These are phyloP conservation scores for Australoheros scitulus DNA, from an alignment of 2,113 vertebrate species.

Conservation along the genomic window DNA sequence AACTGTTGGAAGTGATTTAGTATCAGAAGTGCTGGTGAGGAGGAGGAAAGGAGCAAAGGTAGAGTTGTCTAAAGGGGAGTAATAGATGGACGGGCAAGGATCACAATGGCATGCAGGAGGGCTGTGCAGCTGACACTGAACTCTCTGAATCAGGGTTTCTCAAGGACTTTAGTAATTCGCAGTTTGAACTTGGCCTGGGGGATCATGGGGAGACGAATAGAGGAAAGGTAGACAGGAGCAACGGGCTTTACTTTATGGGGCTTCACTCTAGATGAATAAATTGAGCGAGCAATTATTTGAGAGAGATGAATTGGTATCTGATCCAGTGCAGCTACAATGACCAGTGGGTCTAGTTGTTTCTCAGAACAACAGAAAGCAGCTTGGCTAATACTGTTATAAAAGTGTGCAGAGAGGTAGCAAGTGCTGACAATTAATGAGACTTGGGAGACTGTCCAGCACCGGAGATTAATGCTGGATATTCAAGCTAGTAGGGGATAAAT, in stretches of 20 bases:
- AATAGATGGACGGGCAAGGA: constrained; percentile 60
- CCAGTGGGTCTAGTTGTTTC: constrained; percentile 34
- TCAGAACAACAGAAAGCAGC: constrained; percentile 7
- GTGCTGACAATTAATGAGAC: constrained; percentile 52
- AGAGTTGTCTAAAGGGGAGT: constrained; percentile 51
- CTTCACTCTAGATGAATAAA: constrained; percentile 24
- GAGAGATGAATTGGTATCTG: constrained; percentile 35
- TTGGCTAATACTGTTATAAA: neutral
- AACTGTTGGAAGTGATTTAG: constrained; percentile 55
- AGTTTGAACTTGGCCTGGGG: constrained; percentile 57
- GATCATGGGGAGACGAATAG: constrained; percentile 2
- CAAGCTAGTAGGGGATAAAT: constrained; percentile 38
- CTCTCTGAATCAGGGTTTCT: constrained; percentile 69
- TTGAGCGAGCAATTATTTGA: constrained; percentile 24
- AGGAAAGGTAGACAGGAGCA: neutral
- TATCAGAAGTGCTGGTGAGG: constrained; percentile 30
- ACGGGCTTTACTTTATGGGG: neutral
- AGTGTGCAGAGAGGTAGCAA: constrained; percentile 11
- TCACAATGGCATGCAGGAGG: constrained; percentile 36
- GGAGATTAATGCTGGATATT: constrained; percentile 59
- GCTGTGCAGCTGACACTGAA: constrained; percentile 41
- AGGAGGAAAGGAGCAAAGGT: constrained; percentile 23
- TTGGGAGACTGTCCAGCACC: constrained; percentile 22
- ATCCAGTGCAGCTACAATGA: constrained; percentile 36
- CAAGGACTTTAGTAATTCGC: constrained; percentile 70